Percentiles rank a stretch among this genome's conserved stretches.
Evolutionary conservation across 2,797 vertebrate genomes (phyloP).

Genomic region (Vespertilio murinus): DNA sequence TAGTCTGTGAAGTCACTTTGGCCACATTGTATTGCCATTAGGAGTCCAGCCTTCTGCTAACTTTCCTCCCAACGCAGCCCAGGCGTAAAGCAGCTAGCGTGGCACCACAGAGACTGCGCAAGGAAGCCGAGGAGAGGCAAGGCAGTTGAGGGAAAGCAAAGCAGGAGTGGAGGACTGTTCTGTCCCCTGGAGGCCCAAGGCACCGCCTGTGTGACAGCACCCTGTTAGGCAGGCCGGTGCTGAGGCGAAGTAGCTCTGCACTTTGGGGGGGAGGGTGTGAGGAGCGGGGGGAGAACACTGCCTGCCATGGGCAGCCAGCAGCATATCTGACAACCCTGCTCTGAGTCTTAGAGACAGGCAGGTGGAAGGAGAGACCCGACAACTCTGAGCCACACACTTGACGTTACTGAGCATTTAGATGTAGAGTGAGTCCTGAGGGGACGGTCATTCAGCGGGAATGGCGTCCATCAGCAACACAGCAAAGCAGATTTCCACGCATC

Average conservation of each 20-base stretch:
- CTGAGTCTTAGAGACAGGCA: neutral
- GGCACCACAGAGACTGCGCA: neutral
- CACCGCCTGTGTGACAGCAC: neutral
- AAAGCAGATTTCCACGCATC: neutral
- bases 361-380: neutral
- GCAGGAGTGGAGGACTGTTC: neutral
- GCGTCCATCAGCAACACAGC: neutral
- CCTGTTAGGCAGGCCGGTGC: neutral
- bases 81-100: neutral
- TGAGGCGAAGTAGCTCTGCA: neutral
- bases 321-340: neutral
- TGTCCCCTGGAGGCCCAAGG: neutral
- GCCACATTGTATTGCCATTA: neutral
- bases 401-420: neutral
- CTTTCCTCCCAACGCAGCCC: neutral
- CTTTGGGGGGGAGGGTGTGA: neutral
- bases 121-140: neutral
- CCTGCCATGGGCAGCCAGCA: neutral
- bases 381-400: neutral
- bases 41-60: neutral
- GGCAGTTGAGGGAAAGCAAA: neutral
- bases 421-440: neutral
- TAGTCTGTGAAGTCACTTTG: neutral
- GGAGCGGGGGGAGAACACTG: neutral
- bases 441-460: neutral